These are phyloP conservation scores for Ceraclea dissimilis DNA, from an alignment of 2,888 invertebrate species.

Conservation along the genomic window DNA sequence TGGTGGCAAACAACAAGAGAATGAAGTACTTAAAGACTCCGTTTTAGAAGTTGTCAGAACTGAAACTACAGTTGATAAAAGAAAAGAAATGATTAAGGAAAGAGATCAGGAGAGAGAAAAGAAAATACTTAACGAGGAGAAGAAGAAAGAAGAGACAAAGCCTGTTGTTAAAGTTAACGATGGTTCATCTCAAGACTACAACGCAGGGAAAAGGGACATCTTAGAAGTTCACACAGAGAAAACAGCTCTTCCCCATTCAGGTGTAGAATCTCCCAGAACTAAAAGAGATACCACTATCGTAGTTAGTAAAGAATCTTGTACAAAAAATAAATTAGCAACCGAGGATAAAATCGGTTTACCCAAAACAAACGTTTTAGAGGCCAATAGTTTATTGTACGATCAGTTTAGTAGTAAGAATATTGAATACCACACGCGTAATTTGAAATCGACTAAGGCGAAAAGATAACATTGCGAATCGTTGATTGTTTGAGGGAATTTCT, in stretches of 20 bases:
- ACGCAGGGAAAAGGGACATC: slow-evolving; percentile 23
- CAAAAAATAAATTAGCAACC: background rate
- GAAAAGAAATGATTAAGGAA: too few species aligned
- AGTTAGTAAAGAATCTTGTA: background rate
- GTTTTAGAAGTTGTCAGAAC: background rate
- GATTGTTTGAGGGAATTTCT: too few species aligned
- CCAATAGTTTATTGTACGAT: background rate
- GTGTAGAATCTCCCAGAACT: background rate
- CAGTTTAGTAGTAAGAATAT: background rate
- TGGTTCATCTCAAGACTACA: slow-evolving; percentile 9
- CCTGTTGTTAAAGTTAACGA: background rate
- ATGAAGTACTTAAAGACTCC: slow-evolving; percentile 2
- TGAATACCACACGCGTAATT: background rate
- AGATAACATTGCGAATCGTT: background rate
- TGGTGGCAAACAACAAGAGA: background rate
- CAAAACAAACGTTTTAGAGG: too few species aligned
- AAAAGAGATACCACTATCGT: background rate
- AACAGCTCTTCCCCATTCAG: background rate
- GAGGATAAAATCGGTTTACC: background rate
- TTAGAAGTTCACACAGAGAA: slow-evolving; percentile 6
- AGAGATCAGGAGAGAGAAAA: background rate
- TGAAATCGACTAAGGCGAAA: background rate
- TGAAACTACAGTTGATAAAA: background rate
- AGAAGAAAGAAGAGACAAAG: background rate
- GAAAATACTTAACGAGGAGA: background rate